These are phyloP conservation scores for Castor canadensis DNA, from an alignment of 2,113 vertebrate species.

Conservation along the genomic window DNA sequence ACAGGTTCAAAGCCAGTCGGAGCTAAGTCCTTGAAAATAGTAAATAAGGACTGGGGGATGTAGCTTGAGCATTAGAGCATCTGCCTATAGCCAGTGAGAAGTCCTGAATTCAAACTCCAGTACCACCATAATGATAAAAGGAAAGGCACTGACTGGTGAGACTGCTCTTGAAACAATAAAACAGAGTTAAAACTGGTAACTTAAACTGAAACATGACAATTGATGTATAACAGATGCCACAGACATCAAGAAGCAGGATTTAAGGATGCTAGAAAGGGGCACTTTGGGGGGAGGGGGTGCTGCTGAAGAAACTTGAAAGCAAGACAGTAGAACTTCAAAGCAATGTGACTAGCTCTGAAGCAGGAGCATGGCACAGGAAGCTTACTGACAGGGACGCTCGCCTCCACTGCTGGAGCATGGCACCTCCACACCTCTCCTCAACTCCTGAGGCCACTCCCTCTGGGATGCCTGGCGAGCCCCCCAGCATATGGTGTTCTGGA, in stretches of 20 bases:
- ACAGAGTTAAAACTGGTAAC: background rate
- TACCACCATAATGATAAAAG: too few relatives aligned
- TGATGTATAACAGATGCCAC: background rate
- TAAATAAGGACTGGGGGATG: too few relatives aligned
- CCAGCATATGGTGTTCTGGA: background rate
- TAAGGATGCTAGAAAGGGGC: background rate
- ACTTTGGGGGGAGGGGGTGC: background rate
- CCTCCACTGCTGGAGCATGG: background rate
- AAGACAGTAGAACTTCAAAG: background rate
- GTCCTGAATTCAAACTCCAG: too few relatives aligned
- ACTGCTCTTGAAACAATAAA: background rate
- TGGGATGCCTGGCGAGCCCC: accelerated
- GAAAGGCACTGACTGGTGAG: background rate
- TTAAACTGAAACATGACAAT: background rate
- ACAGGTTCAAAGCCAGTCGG: too few relatives aligned
- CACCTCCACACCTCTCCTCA: background rate
- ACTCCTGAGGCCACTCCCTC: background rate
- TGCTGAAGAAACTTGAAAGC: background rate
- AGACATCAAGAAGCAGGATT: background rate
- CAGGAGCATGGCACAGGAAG: background rate
- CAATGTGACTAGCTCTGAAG: background rate
- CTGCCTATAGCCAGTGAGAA: too few relatives aligned
- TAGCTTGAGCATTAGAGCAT: too few relatives aligned
- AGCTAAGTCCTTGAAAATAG: too few relatives aligned
- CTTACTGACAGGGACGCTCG: background rate